Evolutionary conservation across 1,140 invertebrate genomes (phyloP).

Genomic region (Drosophila baimaii): DNA sequence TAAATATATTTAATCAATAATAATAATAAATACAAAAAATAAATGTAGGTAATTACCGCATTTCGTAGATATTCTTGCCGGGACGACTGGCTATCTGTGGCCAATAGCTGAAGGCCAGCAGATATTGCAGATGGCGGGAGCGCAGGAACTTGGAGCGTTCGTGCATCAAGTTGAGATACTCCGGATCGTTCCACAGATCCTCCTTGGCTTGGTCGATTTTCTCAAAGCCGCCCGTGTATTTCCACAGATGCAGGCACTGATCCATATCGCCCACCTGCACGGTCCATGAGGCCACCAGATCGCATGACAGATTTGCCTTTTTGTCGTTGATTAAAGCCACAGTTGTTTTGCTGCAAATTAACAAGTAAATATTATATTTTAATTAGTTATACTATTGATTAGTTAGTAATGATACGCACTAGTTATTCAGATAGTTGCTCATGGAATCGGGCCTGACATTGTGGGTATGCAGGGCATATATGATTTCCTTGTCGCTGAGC

Average conservation of each 20-base stretch:
- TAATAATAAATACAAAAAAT: neutral
- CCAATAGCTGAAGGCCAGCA: conserved; percentile 96
- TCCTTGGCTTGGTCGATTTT: conserved; percentile 92
- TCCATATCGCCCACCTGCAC: conserved; percentile 99
- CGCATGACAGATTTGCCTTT: conserved; percentile 89
- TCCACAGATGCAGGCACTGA: conserved; percentile 97
- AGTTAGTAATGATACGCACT: conserved; percentile 88
- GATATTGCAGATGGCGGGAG: conserved; percentile 95
- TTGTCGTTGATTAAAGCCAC: conserved; percentile 91
- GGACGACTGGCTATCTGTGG: conserved; percentile 90
- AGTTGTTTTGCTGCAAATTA: conserved; percentile 89
- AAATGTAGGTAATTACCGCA: conserved; percentile 86
- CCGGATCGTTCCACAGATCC: conserved; percentile 89
- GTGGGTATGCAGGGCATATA: conserved; percentile 97
- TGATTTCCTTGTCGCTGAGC: conserved; percentile 96
- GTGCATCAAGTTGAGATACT: conserved; percentile 91
- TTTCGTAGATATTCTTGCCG: conserved; percentile 95
- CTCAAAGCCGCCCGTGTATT: conserved; percentile 95
- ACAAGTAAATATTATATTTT: neutral
- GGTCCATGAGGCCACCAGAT: conserved; percentile 93
- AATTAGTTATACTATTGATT: no score
- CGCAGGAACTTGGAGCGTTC: conserved; percentile 93
- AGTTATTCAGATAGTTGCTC: conserved; percentile 94
- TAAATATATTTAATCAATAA: neutral
- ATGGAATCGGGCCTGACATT: conserved; percentile 95